Evolutionary conservation across 30 jellyfish, hydroid and myxozoan species (phyloP), one percentile per base, ranked within the genome.

Genomic region (Cassiopea andromeda): DNA sequence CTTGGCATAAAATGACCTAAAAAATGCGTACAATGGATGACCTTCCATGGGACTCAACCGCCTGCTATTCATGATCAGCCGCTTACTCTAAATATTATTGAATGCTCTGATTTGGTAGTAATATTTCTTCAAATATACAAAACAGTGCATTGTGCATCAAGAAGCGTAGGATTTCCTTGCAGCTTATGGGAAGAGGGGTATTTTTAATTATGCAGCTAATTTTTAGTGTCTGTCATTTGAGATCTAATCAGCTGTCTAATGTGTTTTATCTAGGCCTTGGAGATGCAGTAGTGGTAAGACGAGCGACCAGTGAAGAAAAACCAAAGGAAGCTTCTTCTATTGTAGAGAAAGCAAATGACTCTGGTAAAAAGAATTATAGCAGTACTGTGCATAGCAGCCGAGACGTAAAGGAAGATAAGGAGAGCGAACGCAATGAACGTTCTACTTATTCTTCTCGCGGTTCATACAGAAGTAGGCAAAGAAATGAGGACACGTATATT

Each of bases 251-350:
- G 38, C 38, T 27, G 38, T 27, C 38, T 27, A 27, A 64, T 7
- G 27, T 64, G n/a, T 70, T 27, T 27, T 17, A 1, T 70, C 79
- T 38, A 86, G 93, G 93, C 16, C 85, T 86, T 44, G 94, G 94
- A 69, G 94, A 81, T 16, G 88, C 96, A 6, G 78, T 80, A 43
- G 80, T 72, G 7, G 64, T 89, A 64, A 89, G 59, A 58, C 83
- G 91, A 64, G 57, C 84, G 18, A 57, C 69, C 17, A 57, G 89
- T 10, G 91, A 71, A 49, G 82, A 50, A 48, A 72, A 48, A 27
- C 47, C 49, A 15, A 60, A 14, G 46, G 82, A 75, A 59, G 58
- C 89, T 3, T 18, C 46, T 16, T 18, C 46, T 16, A 80, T 48
- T 18, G 44, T 73, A 5, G 92, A 85, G 38, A 75, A 91, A 14